Base-by-base conservation (phyloP, 1,140 invertebrate species). In the Hormaphis cornu region DNA sequence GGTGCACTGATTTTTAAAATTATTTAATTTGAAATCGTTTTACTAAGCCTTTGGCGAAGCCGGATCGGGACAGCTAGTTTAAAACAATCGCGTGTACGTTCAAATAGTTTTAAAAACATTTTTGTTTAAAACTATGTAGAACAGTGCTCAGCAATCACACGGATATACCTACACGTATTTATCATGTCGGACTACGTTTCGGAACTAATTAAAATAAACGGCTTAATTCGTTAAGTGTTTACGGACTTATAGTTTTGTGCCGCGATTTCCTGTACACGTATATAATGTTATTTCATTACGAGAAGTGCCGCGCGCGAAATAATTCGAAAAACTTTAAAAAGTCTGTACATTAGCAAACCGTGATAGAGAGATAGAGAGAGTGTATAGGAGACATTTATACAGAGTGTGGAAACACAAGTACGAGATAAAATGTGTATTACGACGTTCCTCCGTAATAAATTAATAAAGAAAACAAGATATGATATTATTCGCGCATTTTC, bases 401-500 rank as follows among this genome's bases (percentile, higher is more conserved):
- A n/a, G n/a, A n/a, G n/a, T n/a, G n/a, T n/a, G n/a, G n/a, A n/a
- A n/a, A n/a, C n/a, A n/a, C n/a, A n/a, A n/a, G n/a, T n/a, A n/a
- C n/a, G n/a, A n/a, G n/a, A n/a, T n/a, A n/a, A n/a, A n/a, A 40
- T 58, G 40, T 54, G 35, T 35, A 14, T 37, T 40, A 14, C 33
- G 20, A 1, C 10, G 20, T 58, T 40, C 14, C 14, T 20, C 40
- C 35, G n/a, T n/a, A n/a, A 58, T 58, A 58, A 58, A 58, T 58
- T 58, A 58, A 58, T 58, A 58, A 58, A 58, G 54, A 37, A 58
- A 40, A 58, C 37, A 20, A 58, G 37, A 6, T 33, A 58, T 58
- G 40, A 58, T 40, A 37, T 58, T 58, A 58, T 58, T 58, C 35
- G 7, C 54, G 54, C 33, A 58, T 58, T 58, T 58, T 58, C 33